A percentile compares a stretch with the other conserved stretches of the same genome.
phyloP scores from a whole-genome alignment of 1,140 invertebrate species.

The Leptonema lineaticorne region DNA sequence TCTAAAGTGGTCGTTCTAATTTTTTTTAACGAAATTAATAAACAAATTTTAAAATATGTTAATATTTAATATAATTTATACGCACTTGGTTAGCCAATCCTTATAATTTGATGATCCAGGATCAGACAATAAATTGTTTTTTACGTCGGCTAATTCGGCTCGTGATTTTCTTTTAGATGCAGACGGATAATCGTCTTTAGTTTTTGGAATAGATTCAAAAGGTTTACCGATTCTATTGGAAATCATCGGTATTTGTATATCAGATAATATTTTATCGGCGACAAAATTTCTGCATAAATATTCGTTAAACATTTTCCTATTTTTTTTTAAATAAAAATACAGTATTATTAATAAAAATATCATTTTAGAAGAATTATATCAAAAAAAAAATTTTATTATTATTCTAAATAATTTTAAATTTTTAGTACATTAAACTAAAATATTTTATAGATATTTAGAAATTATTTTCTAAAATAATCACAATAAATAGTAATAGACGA shows the following conservation, averaged over 20 bases:
- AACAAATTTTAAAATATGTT: conserved; percentile 30
- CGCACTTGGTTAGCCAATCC: conserved; percentile 63
- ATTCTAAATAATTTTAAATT: not conserved
- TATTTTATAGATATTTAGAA: no score
- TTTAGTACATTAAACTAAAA: not conserved
- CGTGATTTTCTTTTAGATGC: conserved; percentile 30
- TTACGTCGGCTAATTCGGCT: conserved; percentile 47
- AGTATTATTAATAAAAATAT: not conserved
- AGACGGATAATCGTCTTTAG: conserved; percentile 22
- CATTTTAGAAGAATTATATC: not conserved
- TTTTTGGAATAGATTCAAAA: conserved; percentile 12
- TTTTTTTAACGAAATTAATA: not conserved
- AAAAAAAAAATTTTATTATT: not conserved
- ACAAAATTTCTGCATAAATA: conserved; percentile 64
- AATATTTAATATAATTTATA: conserved; percentile 13
- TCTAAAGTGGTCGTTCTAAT: conserved; percentile 61
- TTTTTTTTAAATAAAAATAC: conserved; percentile 19
- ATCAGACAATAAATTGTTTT: conserved; percentile 59
- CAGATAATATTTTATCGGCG: conserved; percentile 61
- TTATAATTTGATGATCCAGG: conserved; percentile 63
- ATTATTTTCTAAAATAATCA: no score
- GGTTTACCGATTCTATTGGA: conserved; percentile 50
- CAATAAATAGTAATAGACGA: no score
- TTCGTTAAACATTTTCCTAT: conserved; percentile 64
- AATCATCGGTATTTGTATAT: conserved; percentile 53